Percentiles rank a stretch among this genome's conserved stretches.
These are phyloP conservation scores for Adoxophyes honmai DNA, from an alignment of 1,140 invertebrate species.

Conservation along the genomic window DNA sequence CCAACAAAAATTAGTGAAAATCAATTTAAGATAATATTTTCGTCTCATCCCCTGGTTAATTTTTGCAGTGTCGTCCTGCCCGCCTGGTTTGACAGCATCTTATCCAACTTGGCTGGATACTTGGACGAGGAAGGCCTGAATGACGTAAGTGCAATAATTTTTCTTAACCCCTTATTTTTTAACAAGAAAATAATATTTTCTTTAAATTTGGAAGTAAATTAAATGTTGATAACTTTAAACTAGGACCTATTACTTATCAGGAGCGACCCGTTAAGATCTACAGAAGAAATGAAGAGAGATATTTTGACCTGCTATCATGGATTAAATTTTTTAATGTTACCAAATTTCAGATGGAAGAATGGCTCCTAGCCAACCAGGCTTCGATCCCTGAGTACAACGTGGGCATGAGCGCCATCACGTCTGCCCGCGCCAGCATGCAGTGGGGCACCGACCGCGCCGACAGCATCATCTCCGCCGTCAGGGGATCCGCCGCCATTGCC, in stretches of 20 bases:
- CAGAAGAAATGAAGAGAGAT: too few relatives aligned
- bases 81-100: conserved; percentile 46
- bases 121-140: conserved; percentile 53
- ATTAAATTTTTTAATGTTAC: too few relatives aligned
- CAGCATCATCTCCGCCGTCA: conserved; percentile 37
- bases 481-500: conserved; percentile 31
- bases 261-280: too few relatives aligned
- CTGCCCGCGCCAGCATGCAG: conserved; percentile 42
- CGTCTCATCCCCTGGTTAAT: too few relatives aligned
- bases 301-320: too few relatives aligned
- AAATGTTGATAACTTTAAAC: too few relatives aligned
- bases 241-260: too few relatives aligned
- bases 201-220: too few relatives aligned
- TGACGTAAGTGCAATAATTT: conserved; percentile 48
- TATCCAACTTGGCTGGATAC: conserved; percentile 47
- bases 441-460: conserved; percentile 53
- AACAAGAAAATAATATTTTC: too few relatives aligned
- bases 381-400: conserved; percentile 37
- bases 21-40: too few relatives aligned
- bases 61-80: conserved; percentile 54
- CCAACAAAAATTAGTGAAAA: too few relatives aligned
- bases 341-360: conserved; percentile 62
- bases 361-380: conserved; percentile 37
- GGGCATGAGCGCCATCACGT: conserved; percentile 43
- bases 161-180: conserved; percentile 9